phyloP scores from a whole-genome alignment of 2,113 vertebrate genomes.

The Isurus oxyrinchus region DNA sequence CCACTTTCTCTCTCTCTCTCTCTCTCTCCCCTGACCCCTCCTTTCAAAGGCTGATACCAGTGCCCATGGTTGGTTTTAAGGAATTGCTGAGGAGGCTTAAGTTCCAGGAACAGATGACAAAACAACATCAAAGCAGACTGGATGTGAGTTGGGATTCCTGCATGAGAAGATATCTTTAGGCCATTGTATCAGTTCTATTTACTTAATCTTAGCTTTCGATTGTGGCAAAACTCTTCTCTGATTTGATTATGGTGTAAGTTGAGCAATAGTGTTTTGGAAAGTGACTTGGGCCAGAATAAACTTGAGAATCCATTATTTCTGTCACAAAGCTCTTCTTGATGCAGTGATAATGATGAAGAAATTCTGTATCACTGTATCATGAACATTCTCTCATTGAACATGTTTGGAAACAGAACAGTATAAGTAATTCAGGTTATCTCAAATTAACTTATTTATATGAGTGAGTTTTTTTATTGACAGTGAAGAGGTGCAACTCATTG shows the following conservation, averaged over 20 bases:
- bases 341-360: background rate
- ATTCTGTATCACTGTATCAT: background rate
- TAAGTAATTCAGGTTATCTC: background rate
- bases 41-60: conserved; percentile 77
- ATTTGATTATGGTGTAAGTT: background rate
- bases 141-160: conserved; percentile 67
- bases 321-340: background rate
- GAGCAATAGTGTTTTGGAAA: background rate
- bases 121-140: conserved; percentile 91
- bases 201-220: background rate
- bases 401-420: background rate
- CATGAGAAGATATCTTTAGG: background rate
- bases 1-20: background rate
- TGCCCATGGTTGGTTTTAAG: conserved; percentile 96
- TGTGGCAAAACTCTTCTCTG: background rate
- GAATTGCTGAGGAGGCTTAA: conserved; percentile 84
- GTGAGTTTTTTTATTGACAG: background rate
- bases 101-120: conserved; percentile 97
- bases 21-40: background rate
- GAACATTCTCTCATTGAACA: background rate
- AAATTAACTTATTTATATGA: background rate
- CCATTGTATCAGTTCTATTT: background rate
- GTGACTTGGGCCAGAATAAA: background rate
- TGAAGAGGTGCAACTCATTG: background rate
- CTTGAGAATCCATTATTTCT: background rate